Conservation (phyloP, 2,797 vertebrate species). For the Cyprinella venusta region DNA sequence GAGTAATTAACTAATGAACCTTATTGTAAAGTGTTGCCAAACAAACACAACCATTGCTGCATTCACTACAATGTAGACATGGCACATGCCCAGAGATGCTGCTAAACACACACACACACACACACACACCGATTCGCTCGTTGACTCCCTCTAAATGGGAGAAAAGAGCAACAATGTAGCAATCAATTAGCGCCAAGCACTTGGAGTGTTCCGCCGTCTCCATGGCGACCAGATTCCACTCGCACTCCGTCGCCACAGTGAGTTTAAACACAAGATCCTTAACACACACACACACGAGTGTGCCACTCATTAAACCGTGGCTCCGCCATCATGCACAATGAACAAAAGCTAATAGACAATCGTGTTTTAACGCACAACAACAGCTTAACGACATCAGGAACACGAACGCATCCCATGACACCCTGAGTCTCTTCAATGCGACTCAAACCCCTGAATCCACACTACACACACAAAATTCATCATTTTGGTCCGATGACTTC, state of each 20-base stretch:
- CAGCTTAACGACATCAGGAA: not conserved
- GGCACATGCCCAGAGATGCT: constrained; percentile 15
- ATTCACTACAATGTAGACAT: not conserved
- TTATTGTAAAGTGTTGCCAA: not conserved
- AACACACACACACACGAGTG: constrained; percentile 19
- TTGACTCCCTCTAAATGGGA: constrained; percentile 22
- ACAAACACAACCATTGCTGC: not conserved
- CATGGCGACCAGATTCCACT: constrained; percentile 40
- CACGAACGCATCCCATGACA: not conserved
- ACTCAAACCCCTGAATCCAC: not conserved
- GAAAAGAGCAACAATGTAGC: constrained; percentile 30
- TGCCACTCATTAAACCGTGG: not conserved
- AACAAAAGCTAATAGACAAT: not conserved
- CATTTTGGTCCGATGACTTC: not conserved
- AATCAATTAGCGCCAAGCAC: constrained; percentile 19
- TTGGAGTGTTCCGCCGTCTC: constrained; percentile 31
- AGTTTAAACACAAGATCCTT: constrained; percentile 4
- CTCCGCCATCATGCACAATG: not conserved
- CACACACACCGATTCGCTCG: constrained; percentile 3
- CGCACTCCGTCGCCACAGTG: not conserved
- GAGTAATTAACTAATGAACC: too few relatives aligned
- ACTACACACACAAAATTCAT: not conserved
- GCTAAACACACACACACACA: constrained; percentile 29
- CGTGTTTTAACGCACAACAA: not conserved
- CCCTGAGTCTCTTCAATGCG: not conserved